Conservation (phyloP, 2,113 vertebrate genomes). For the Polypterus senegalus region DNA sequence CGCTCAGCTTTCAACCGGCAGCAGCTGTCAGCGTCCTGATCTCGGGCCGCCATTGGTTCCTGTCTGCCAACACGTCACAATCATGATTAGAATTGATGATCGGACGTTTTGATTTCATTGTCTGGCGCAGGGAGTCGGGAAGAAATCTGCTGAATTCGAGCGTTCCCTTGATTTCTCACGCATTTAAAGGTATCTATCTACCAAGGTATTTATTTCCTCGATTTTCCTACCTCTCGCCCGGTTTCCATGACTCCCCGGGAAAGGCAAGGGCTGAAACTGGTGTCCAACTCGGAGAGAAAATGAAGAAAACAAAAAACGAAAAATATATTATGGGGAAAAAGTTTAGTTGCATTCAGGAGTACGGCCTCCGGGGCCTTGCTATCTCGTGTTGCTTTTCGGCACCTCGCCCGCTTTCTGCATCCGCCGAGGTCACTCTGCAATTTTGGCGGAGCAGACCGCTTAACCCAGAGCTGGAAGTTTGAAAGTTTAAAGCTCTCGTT, state of each 20-base stretch:
- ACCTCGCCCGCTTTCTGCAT: slow-evolving; percentile 3
- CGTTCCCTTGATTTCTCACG: slow-evolving; percentile 49
- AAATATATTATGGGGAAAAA: slow-evolving; percentile 44
- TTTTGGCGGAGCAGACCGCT: slow-evolving; percentile 18
- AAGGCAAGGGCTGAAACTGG: slow-evolving; percentile 15
- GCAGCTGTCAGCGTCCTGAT: slow-evolving; percentile 55
- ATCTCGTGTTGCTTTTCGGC: background rate
- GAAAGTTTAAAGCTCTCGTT: slow-evolving; percentile 22
- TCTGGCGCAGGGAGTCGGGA: slow-evolving; percentile 73
- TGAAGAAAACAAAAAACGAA: slow-evolving; percentile 21
- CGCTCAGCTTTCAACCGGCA: slow-evolving; percentile 38
- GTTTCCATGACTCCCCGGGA: background rate
- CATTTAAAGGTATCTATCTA: slow-evolving; percentile 38
- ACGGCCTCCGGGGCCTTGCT: slow-evolving; percentile 36
- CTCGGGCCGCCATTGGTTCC: slow-evolving; percentile 64
- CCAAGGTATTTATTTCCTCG: slow-evolving; percentile 18
- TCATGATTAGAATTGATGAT: slow-evolving; percentile 99
- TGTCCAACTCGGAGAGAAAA: slow-evolving; percentile 17
- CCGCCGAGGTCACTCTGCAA: slow-evolving; percentile 6
- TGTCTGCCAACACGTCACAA: slow-evolving; percentile 84
- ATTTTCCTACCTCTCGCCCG: background rate
- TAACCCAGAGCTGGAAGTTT: background rate
- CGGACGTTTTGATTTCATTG: slow-evolving; percentile 96
- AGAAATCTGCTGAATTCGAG: slow-evolving; percentile 76
- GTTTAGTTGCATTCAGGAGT: slow-evolving; percentile 34